Percentiles rank a stretch among this genome's conserved stretches.
Conservation (phyloP, 2,888 invertebrate species). For the Hyposoter dolosus region DNA sequence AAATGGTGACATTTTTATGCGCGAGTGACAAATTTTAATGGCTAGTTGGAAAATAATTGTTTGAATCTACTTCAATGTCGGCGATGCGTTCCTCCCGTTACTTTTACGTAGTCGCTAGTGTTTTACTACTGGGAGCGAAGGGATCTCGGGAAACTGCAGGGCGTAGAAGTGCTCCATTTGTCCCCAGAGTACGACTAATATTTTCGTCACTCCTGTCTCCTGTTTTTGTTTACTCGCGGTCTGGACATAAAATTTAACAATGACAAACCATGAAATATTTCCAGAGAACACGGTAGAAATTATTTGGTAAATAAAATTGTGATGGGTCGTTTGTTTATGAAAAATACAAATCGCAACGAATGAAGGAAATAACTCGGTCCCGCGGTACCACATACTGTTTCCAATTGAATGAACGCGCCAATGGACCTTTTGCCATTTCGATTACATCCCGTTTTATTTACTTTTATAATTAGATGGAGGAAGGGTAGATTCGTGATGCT, state of each 20-base stretch:
- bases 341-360: background rate
- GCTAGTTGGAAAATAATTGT: constrained; percentile 26
- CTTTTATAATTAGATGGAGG: constrained; percentile 2
- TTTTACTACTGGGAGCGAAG: constrained; percentile 44
- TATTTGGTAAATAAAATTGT: background rate
- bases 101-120: constrained; percentile 46
- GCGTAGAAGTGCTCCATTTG: constrained; percentile 47
- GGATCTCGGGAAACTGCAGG: constrained; percentile 41
- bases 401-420: background rate
- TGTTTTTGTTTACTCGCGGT: background rate
- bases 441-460: constrained; percentile 12
- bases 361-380: background rate
- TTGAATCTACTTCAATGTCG: constrained; percentile 35
- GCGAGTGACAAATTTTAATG: constrained; percentile 34
- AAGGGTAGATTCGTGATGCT: constrained; percentile 29
- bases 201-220: constrained; percentile 49
- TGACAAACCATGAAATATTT: background rate
- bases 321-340: background rate
- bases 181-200: constrained; percentile 67
- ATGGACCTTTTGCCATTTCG: background rate
- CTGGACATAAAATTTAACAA: background rate
- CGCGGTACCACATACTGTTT: background rate
- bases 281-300: background rate
- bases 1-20: background rate
- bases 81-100: constrained; percentile 37